A percentile compares a stretch with the other conserved stretches of the same genome.
Evolutionary conservation across 2,113 vertebrate species (phyloP).

Genomic region (Vidua macroura): DNA sequence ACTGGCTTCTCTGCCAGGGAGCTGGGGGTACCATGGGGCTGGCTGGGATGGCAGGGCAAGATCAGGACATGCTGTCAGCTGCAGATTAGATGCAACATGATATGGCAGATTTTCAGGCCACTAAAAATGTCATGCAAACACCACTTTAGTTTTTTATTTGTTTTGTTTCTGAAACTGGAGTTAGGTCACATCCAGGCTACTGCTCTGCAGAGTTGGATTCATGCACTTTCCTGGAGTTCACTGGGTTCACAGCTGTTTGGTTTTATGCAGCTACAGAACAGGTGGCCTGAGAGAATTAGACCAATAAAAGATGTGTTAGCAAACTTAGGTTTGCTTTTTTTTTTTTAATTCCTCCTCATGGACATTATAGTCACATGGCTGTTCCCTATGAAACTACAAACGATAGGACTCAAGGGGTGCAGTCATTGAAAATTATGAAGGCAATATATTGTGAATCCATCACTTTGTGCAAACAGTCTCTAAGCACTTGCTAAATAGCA

Average conservation of each 20-base stretch:
- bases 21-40: neutral
- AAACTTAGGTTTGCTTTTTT: neutral
- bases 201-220: neutral
- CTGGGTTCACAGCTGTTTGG: slow-evolving; percentile 20
- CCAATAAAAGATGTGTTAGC: neutral
- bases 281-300: slow-evolving; percentile 15
- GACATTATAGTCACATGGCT: neutral
- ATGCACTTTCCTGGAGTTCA: neutral
- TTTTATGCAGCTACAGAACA: neutral
- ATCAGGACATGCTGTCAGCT: neutral
- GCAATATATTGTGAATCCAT: neutral
- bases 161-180: slow-evolving; percentile 22
- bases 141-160: slow-evolving; percentile 1
- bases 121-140: neutral
- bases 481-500: neutral
- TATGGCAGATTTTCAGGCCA: neutral
- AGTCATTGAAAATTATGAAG: neutral
- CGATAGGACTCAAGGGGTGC: neutral
- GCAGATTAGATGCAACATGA: neutral
- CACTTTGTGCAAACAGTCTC: neutral
- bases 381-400: neutral
- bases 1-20: neutral
- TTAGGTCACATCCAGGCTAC: slow-evolving; percentile 9
- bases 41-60: neutral
- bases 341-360: neutral